Evolutionary conservation across 2,888 invertebrate genomes (phyloP).

Genomic region (Heliconius cydno): DNA sequence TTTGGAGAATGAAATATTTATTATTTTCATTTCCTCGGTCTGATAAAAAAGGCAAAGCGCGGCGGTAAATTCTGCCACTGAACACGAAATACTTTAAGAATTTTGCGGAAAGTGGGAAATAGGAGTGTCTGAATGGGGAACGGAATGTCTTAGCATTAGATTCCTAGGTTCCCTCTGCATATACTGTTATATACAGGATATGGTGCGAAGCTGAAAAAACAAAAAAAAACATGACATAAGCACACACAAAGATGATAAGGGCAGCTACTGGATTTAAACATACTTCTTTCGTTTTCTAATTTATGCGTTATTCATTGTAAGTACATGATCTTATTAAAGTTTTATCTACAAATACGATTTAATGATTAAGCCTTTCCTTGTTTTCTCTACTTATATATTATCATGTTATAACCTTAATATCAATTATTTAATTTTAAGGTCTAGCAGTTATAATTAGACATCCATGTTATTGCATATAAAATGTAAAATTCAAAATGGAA

Average conservation of each 20-base stretch:
- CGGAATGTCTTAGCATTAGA: background rate
- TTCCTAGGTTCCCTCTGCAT: background rate
- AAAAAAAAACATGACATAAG: too few species aligned
- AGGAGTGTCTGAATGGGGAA: too few species aligned
- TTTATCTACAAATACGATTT: background rate
- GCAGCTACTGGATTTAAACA: background rate
- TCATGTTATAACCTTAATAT: too few species aligned
- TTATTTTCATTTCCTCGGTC: background rate
- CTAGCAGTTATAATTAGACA: background rate
- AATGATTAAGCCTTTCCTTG: background rate
- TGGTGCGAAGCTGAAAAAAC: too few species aligned
- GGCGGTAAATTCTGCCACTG: background rate
- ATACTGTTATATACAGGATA: background rate
- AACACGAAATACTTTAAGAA: background rate
- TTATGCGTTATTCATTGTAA: background rate
- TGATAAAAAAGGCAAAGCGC: background rate
- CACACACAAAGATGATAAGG: background rate
- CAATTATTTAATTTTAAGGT: background rate
- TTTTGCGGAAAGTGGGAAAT: background rate
- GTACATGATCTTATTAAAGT: background rate
- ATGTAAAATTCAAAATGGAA: background rate
- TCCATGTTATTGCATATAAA: background rate
- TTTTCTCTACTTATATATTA: background rate
- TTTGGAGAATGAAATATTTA: background rate
- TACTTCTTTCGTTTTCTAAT: background rate